Percentiles rank a stretch among this genome's conserved stretches.
Conservation (phyloP, 1,140 invertebrate genomes). For the Drosophila melanogaster region DNA sequence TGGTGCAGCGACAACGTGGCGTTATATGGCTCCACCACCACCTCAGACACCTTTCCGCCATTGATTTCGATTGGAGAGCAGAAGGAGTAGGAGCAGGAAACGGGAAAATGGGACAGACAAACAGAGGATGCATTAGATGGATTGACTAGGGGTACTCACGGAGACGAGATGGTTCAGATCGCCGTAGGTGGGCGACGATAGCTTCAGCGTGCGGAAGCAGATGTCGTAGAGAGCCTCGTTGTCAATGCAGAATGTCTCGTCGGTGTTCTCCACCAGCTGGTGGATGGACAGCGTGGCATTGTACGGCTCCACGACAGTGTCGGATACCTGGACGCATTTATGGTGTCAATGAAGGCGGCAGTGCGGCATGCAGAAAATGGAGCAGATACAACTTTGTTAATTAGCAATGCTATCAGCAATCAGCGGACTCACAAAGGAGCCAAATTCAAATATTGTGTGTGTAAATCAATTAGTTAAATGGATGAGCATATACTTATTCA, state of each 20-base stretch:
- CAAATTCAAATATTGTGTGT: background rate
- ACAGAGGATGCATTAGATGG: constrained; percentile 69
- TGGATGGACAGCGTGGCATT: constrained; percentile 96
- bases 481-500: background rate
- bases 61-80: background rate
- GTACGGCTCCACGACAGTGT: constrained; percentile 96
- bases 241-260: constrained; percentile 95
- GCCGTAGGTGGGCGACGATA: constrained; percentile 94
- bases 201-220: constrained; percentile 95
- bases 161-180: constrained; percentile 94
- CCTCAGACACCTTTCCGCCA: constrained; percentile 88
- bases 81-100: background rate
- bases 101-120: constrained; percentile 11
- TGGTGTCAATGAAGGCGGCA: constrained; percentile 5
- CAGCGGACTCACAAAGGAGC: constrained; percentile 1
- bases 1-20: constrained; percentile 93
- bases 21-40: constrained; percentile 91
- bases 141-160: constrained; percentile 84
- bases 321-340: constrained; percentile 86
- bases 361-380: constrained; percentile 52
- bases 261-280: constrained; percentile 95
- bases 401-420: constrained; percentile 37
- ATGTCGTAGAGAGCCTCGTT: constrained; percentile 97
- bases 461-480: background rate
- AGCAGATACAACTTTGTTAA: constrained; percentile 61